These are phyloP conservation scores for Sigmodon hispidus DNA, from an alignment of 2,113 vertebrate species.

Conservation along the genomic window DNA sequence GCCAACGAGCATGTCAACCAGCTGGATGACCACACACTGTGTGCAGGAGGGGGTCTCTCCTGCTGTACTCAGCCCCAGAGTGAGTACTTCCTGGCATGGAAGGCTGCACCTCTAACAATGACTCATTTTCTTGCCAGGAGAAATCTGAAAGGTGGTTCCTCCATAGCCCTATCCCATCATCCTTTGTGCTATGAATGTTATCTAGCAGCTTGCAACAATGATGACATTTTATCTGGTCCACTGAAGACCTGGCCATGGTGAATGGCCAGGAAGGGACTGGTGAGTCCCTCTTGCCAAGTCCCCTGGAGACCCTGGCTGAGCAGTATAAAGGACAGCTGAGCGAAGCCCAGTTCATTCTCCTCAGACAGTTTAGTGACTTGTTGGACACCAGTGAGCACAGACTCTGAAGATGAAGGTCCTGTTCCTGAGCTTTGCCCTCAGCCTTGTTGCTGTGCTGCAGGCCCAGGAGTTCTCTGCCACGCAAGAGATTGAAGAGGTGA, in stretches of 20 bases:
- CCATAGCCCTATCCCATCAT: no score
- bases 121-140: neutral
- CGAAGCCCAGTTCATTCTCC: neutral
- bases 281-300: neutral
- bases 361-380: neutral
- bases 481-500: neutral
- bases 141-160: neutral
- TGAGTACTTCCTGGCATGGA: neutral
- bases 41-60: fast-evolving
- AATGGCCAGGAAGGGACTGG: neutral
- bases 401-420: conserved; percentile 41
- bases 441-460: neutral
- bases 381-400: fast-evolving
- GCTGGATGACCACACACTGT: neutral
- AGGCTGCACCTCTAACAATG: neutral
- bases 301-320: fast-evolving
- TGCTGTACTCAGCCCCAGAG: fast-evolving
- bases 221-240: neutral
- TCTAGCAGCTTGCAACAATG: neutral
- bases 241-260: neutral
- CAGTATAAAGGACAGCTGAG: neutral
- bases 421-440: neutral
- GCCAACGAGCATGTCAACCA: neutral
- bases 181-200: neutral
- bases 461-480: fast-evolving